Evolutionary conservation across 2,888 invertebrate genomes (phyloP), one percentile per base, ranked within the genome.

Genomic region (Rutpela maculata): DNA sequence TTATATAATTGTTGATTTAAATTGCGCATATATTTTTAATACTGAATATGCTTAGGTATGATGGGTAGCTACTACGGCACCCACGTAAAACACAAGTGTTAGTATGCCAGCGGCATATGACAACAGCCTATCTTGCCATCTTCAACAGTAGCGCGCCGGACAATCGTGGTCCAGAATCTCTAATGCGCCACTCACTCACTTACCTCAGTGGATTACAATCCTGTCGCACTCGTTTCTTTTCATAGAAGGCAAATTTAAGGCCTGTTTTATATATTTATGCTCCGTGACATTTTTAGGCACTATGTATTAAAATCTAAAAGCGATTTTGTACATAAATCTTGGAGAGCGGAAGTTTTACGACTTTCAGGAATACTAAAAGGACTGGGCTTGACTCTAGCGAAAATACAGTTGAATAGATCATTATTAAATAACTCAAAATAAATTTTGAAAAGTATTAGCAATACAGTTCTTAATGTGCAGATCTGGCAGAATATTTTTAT

Each of bases 151-250:
- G 83, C 84, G 81, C 78, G 83, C 83, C 83, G 82, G 83, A 85
- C 84, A 86, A 86, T 85, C 83, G 78, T 86, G 86, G 85, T 83
- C 85, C 82, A 84, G 59, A 86, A 86, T 86, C 84, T 83, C 80
- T 85, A 85, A 85, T 85, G 81, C 77, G 76, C 79, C 79, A 84
- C 80, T 50, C 50, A 50, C n/a, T 50, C 50, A 22, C 59, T 59
- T 82, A 80, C 82, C 81, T 83, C 81, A 82, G 70, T 76, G 63
- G 60, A 72, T 73, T 76, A 75, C 69, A 63, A 19, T 63, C 55
- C 59, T 12, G 19, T 22, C 59, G 19, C 59, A 59, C 59, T 59
- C 22, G 11, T 59, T 59, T 10, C 19, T 11, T 59, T 59, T 59
- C 18, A 19, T 7, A 22, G 59, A 22, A 59, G 18, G 59, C 15